phyloP scores from a whole-genome alignment of 2,113 vertebrate genomes.

The Plectropomus leopardus region DNA sequence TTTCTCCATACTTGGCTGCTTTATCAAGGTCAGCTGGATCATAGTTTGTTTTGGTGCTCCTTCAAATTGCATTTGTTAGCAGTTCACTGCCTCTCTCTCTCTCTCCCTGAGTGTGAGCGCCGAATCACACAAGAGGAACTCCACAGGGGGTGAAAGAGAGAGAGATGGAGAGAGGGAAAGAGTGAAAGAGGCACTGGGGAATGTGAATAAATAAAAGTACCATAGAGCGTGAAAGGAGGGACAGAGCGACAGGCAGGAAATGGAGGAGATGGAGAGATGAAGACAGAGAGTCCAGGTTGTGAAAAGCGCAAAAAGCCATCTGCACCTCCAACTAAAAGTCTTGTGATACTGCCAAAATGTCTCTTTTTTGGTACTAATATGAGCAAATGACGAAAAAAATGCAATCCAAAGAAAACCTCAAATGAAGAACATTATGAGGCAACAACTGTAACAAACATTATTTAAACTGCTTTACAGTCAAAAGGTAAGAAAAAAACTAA shows the following conservation, averaged over 20 bases:
- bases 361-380: background rate
- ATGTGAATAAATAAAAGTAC: slow-evolving; percentile 42
- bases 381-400: background rate
- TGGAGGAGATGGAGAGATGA: background rate
- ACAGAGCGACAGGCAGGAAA: background rate
- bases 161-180: background rate
- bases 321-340: background rate
- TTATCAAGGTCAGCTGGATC: slow-evolving; percentile 59
- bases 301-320: slow-evolving; percentile 15
- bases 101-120: background rate
- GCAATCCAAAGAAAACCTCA: background rate
- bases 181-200: slow-evolving; percentile 24
- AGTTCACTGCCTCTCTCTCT: slow-evolving; percentile 11
- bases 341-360: background rate
- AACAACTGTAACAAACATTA: background rate
- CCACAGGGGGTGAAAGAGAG: slow-evolving; percentile 5
- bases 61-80: slow-evolving; percentile 58
- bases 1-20: slow-evolving; percentile 41
- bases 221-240: background rate
- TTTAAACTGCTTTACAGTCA: too few relatives aligned
- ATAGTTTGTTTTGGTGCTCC: slow-evolving; percentile 42
- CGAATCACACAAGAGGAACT: slow-evolving; percentile 42
- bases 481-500: too few relatives aligned
- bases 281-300: slow-evolving; percentile 1
- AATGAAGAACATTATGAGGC: background rate